Evolutionary conservation across 2,113 vertebrate species (phyloP), one percentile per base, ranked within the genome.

Genomic region (Peromyscus polionotus): DNA sequence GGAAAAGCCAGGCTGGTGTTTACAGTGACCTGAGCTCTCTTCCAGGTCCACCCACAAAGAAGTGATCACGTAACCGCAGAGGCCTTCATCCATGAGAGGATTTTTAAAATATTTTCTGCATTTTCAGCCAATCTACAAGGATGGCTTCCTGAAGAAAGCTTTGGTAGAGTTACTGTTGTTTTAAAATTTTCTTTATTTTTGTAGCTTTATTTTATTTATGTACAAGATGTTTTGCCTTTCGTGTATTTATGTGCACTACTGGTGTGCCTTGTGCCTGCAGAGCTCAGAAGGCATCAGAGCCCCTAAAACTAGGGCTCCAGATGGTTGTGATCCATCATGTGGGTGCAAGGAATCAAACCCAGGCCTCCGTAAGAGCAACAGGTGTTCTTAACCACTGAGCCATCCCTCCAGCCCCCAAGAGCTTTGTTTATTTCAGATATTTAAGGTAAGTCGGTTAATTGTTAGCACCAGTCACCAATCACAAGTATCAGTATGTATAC

Each of bases 131-230:
- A 20, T 54, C 36, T 39, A 31, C 17, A 31, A 67, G 28, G 45
- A 80, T 2, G 65, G 36, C 77, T 95, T 93, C 89, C 68, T 80
- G 83, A 96, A 79, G 51, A 96, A 68, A 31, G 51, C 68, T 91
- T 92, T 84, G 81, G 54, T 42, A 8, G n/a, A 2, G 63, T 85
- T 84, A 13, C 57, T 36, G 33, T 28, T 84, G n/a, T 63, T 84
- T 84, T 42, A 61, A 61, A 42, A 17, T 39, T 28, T 20, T 61
- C 22, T 61, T 42, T 9, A 63, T 84, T 42, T 84, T 16, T 42
- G 59, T 85, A 31, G 39, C 39, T 85, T 65, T 65, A 42, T 39
- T 57, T 81, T 54, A 54, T 22, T 54, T 57, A 20, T 59, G 79
- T n/a, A 13, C 4, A 54, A 36, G 79, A 14, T 42, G n/a, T 31